Conservation (phyloP, 2,888 invertebrate species). For the Bombyx huttoni region DNA sequence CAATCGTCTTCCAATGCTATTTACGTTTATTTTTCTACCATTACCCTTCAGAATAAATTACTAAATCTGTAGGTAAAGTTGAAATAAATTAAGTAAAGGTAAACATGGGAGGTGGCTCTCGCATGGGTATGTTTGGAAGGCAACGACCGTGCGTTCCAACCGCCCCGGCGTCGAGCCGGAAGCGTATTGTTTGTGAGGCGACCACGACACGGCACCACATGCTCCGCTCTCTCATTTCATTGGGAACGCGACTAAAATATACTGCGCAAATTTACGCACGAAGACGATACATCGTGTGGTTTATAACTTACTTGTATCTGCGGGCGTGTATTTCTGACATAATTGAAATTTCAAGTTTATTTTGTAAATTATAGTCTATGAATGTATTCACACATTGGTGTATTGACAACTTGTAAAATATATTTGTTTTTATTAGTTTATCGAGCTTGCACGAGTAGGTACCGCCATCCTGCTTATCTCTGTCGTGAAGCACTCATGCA, state of each 20-base stretch:
- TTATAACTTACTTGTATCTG: not conserved
- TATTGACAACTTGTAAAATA: too few species aligned
- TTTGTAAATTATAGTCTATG: not conserved
- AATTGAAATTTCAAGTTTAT: not conserved
- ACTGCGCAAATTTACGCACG: constrained; percentile 8
- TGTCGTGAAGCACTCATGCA: too few species aligned
- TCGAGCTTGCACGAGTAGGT: too few species aligned
- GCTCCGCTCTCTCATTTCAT: constrained; percentile 19
- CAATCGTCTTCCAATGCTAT: not conserved
- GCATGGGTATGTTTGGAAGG: not conserved
- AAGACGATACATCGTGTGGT: not conserved
- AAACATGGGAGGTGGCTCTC: too few species aligned
- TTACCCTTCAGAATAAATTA: too few species aligned
- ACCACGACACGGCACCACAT: constrained; percentile 6
- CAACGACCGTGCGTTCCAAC: constrained; percentile 1
- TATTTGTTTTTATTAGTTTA: too few species aligned
- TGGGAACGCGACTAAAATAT: constrained; percentile 16
- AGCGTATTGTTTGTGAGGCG: constrained; percentile 31
- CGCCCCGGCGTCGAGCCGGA: constrained; percentile 38
- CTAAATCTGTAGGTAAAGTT: too few species aligned
- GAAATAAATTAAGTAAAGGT: too few species aligned
- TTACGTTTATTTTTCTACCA: too few species aligned
- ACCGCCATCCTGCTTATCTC: too few species aligned
- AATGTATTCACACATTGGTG: not conserved
- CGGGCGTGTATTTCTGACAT: not conserved